Evolutionary conservation across 2,888 invertebrate genomes (phyloP).

Genomic region (Cryptocephalus moraei): DNA sequence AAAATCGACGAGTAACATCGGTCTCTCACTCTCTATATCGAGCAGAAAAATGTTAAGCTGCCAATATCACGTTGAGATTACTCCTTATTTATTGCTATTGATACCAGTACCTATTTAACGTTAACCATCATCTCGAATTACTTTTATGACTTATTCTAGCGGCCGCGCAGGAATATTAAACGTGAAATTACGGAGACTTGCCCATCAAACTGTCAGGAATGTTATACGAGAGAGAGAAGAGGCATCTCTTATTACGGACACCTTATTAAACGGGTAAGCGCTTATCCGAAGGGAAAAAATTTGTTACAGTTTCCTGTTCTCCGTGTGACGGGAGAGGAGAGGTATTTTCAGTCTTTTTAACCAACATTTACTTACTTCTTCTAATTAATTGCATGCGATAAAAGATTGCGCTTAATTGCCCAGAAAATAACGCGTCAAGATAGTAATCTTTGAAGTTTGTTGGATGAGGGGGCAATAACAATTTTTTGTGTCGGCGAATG

Average conservation of each 20-base stretch:
- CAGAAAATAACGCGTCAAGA: too few species aligned
- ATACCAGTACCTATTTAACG: slow-evolving; percentile 8
- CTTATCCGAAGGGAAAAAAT: slow-evolving; percentile 21
- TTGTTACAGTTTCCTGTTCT: slow-evolving; percentile 14
- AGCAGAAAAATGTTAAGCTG: background rate
- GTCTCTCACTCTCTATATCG: too few species aligned
- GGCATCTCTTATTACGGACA: slow-evolving; percentile 16
- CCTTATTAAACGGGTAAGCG: slow-evolving; percentile 19
- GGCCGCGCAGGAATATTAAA: slow-evolving; percentile 9
- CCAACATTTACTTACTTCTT: too few species aligned
- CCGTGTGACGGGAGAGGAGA: slow-evolving; percentile 1
- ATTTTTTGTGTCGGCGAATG: too few species aligned
- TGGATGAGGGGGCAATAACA: too few species aligned
- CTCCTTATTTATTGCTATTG: slow-evolving; percentile 12
- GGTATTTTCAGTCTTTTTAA: too few species aligned
- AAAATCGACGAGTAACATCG: too few species aligned
- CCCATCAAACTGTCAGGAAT: slow-evolving; percentile 18
- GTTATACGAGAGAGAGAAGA: slow-evolving; percentile 14
- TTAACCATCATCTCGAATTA: slow-evolving; percentile 12
- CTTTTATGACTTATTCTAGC: slow-evolving; percentile 15
- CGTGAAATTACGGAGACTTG: slow-evolving; percentile 10
- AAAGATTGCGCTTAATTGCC: too few species aligned
- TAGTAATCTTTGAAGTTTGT: too few species aligned
- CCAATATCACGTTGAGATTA: slow-evolving; percentile 1
- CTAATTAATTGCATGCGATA: too few species aligned